phyloP scores from a whole-genome alignment of 2,797 vertebrate species.

The Spinus olivaceus region DNA sequence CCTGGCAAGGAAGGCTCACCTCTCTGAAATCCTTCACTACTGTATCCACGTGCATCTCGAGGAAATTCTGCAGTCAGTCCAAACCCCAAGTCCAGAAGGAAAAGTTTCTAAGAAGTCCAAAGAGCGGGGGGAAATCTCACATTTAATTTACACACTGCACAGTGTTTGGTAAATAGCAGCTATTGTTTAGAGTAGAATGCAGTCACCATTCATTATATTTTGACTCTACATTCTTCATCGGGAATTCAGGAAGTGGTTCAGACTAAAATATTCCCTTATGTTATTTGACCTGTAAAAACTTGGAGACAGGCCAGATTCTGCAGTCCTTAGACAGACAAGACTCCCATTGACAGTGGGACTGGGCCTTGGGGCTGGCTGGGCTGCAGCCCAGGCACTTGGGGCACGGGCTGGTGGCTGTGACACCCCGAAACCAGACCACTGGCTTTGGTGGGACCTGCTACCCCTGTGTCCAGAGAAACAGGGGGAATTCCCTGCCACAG shows the following conservation, averaged over 20 bases:
- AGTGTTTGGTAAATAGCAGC: slow-evolving; percentile 66
- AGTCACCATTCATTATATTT: slow-evolving; percentile 67
- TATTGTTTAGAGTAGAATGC: slow-evolving; percentile 68
- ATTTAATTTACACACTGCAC: slow-evolving; percentile 42
- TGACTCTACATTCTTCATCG: slow-evolving; percentile 60
- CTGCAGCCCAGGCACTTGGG: neutral
- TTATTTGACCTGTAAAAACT: slow-evolving; percentile 73
- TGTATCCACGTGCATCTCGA: slow-evolving; percentile 7
- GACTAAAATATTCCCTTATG: slow-evolving; percentile 74
- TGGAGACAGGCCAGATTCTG: slow-evolving; percentile 59
- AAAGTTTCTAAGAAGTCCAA: slow-evolving; percentile 50
- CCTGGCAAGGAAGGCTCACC: neutral
- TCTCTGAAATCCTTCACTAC: neutral
- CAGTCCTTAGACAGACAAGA: slow-evolving; percentile 49
- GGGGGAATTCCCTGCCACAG: neutral
- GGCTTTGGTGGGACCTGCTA: neutral
- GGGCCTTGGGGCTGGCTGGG: neutral
- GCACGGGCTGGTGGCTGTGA: fast-evolving
- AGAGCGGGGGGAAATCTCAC: neutral
- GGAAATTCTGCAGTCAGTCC: slow-evolving; percentile 23
- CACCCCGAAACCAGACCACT: neutral
- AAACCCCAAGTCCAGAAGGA: slow-evolving; percentile 19
- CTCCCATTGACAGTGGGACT: slow-evolving; percentile 27
- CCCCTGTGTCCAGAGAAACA: neutral
- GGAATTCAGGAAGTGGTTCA: slow-evolving; percentile 75